These are phyloP conservation scores for Busseola fusca DNA, from an alignment of 2,888 invertebrate species.

Conservation along the genomic window DNA sequence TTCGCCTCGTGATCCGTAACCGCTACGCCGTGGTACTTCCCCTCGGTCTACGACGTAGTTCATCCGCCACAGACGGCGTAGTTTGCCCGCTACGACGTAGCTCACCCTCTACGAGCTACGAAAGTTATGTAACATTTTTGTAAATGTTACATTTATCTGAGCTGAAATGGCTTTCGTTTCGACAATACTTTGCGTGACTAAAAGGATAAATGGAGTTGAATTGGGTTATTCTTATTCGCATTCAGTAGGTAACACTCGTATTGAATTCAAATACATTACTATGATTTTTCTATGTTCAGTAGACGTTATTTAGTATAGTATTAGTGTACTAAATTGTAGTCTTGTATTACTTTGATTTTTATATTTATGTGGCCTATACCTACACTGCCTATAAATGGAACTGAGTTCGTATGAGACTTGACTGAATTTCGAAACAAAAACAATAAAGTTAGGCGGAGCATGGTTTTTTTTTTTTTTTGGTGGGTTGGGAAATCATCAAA, in stretches of 20 bases:
- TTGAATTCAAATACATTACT: conserved; percentile 18
- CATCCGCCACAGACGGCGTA: conserved; percentile 37
- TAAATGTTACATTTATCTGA: conserved; percentile 40
- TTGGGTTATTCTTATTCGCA: conserved; percentile 26
- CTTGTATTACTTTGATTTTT: not conserved
- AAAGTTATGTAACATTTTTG: conserved; percentile 39
- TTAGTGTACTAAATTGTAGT: not conserved
- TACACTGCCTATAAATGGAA: not conserved
- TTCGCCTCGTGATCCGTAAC: conserved; percentile 37
- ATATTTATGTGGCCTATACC: not conserved
- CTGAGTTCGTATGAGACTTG: not conserved
- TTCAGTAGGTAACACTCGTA: conserved; percentile 26
- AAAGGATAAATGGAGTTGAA: conserved; percentile 39
- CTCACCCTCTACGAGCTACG: conserved; percentile 32
- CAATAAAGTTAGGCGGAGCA: not conserved
- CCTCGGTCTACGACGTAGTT: conserved; percentile 47
- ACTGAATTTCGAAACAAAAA: not conserved
- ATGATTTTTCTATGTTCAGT: conserved; percentile 5
- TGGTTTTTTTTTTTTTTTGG: no score
- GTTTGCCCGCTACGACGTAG: conserved; percentile 43
- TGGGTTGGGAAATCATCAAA: no score
- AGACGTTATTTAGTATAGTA: conserved; percentile 13
- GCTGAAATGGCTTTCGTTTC: conserved; percentile 35
- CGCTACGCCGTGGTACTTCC: conserved; percentile 42
- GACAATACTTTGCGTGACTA: conserved; percentile 48